These are phyloP conservation scores for Drosophila silvestris DNA, from an alignment of 2,888 invertebrate species.

Conservation along the genomic window DNA sequence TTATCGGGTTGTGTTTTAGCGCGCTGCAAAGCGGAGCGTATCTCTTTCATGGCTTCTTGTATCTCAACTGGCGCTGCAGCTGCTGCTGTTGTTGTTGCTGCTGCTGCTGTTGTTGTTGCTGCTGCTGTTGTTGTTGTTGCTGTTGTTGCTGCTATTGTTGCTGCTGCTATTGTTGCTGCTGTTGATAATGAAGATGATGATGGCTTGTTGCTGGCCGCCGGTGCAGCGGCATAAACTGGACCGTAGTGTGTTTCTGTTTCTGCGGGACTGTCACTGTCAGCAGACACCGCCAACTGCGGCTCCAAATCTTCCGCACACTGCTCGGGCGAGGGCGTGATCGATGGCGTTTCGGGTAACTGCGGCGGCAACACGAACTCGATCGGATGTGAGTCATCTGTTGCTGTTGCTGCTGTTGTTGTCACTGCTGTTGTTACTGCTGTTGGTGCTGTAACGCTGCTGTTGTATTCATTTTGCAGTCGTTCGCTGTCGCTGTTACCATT, in stretches of 20 bases:
- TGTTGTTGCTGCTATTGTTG: constrained; percentile 86
- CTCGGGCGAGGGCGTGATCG: constrained; percentile 32
- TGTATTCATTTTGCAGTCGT: constrained; percentile 23
- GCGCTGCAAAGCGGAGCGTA: constrained; percentile 90
- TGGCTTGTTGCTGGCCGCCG: constrained; percentile 10
- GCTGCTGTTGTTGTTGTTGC: constrained; percentile 10
- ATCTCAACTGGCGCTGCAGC: constrained; percentile 87
- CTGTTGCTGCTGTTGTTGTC: constrained; percentile 51
- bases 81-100: constrained; percentile 6
- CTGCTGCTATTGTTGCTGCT: constrained; percentile 2
- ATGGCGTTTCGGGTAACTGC: constrained; percentile 25
- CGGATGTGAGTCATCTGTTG: constrained; percentile 42
- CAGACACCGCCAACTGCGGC: constrained; percentile 8
- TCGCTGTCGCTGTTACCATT: constrained; percentile 46
- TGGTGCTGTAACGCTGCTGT: constrained; percentile 58
- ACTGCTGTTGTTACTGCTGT: constrained; percentile 51
- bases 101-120: not conserved
- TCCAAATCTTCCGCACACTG: constrained; percentile 17
- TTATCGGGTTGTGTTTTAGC: constrained; percentile 85
- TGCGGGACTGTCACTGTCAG: constrained; percentile 39
- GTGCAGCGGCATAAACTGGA: constrained; percentile 77
- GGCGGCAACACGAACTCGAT: constrained; percentile 44
- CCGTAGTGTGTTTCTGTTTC: constrained; percentile 67
- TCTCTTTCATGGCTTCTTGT: constrained; percentile 92
- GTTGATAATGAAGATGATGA: constrained; percentile 2